Percentiles rank a stretch among this genome's conserved stretches.
Evolutionary conservation across 2,888 invertebrate species (phyloP).

Genomic region (Autographa gamma): DNA sequence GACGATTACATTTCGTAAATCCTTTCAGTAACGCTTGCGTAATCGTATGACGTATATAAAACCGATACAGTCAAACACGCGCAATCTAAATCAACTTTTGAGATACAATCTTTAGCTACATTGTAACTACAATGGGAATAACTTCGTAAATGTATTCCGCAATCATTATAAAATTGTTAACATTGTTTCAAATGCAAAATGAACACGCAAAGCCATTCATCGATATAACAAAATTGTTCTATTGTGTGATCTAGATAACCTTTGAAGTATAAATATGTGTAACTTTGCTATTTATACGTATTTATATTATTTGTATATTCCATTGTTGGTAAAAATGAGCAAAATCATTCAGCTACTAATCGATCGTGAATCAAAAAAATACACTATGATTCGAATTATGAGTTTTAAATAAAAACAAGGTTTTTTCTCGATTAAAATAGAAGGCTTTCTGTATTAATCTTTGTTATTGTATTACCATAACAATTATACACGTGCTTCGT

Average conservation of each 20-base stretch:
- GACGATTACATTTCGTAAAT: neutral
- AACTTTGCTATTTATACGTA: neutral
- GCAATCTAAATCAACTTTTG: neutral
- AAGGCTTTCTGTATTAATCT: neutral
- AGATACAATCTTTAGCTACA: constrained; percentile 6
- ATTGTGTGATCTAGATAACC: constrained; percentile 19
- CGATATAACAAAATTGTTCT: constrained; percentile 37
- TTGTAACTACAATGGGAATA: constrained; percentile 16
- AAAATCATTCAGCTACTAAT: neutral
- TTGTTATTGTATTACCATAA: neutral
- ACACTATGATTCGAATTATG: neutral
- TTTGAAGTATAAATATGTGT: constrained; percentile 6
- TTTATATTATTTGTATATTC: constrained; percentile 10
- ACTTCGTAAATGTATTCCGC: constrained; percentile 9
- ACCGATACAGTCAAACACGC: neutral
- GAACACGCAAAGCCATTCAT: constrained; percentile 25
- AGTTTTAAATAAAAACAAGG: neutral
- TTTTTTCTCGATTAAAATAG: neutral
- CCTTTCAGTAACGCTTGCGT: neutral
- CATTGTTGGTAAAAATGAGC: neutral
- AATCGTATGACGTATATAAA: neutral
- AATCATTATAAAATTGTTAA: constrained; percentile 2
- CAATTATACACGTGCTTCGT: constrained; percentile 1
- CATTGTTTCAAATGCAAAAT: constrained; percentile 17
- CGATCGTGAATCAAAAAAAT: too few relatives aligned